Percentiles rank a stretch among this genome's conserved stretches.
Conservation (phyloP, 2,888 invertebrate genomes). For the Synergus laeviventris region DNA sequence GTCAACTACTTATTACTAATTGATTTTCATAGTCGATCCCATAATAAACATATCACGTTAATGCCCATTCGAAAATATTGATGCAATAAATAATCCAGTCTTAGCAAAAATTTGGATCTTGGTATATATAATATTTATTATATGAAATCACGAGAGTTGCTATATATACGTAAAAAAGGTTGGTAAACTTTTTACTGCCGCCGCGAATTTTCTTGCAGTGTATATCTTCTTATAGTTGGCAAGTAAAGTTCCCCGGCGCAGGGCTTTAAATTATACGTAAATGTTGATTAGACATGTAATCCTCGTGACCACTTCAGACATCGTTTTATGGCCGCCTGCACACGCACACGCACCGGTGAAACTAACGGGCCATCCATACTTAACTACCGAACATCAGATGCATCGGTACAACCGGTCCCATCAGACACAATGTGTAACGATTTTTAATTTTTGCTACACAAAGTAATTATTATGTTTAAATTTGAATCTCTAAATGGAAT, state of each 20-base stretch:
- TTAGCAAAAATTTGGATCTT: conserved; percentile 5
- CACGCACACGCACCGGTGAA: not conserved
- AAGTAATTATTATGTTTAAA: not conserved
- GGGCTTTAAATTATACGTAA: conserved; percentile 19
- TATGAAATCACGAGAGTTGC: conserved; percentile 8
- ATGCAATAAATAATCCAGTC: conserved; percentile 13
- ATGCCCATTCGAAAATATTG: not conserved
- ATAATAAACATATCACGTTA: conserved; percentile 1
- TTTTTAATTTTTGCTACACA: not conserved
- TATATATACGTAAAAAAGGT: not conserved
- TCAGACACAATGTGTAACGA: not conserved
- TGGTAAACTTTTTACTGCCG: conserved; percentile 22
- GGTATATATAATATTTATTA: not conserved
- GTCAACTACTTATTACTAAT: not conserved
- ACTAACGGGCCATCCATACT: conserved; percentile 27
- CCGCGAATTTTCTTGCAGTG: conserved; percentile 20
- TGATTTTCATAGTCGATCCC: not conserved
- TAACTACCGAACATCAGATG: not conserved
- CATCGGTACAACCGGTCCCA: not conserved
- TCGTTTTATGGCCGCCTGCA: conserved; percentile 15
- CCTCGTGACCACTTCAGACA: conserved; percentile 36
- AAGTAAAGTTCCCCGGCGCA: conserved; percentile 7
- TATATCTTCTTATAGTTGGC: conserved; percentile 32
- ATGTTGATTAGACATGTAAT: conserved; percentile 36
- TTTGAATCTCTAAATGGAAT: not conserved